These are phyloP conservation scores for Glareola pratincola DNA, from an alignment of 2,113 vertebrate species.

Conservation along the genomic window DNA sequence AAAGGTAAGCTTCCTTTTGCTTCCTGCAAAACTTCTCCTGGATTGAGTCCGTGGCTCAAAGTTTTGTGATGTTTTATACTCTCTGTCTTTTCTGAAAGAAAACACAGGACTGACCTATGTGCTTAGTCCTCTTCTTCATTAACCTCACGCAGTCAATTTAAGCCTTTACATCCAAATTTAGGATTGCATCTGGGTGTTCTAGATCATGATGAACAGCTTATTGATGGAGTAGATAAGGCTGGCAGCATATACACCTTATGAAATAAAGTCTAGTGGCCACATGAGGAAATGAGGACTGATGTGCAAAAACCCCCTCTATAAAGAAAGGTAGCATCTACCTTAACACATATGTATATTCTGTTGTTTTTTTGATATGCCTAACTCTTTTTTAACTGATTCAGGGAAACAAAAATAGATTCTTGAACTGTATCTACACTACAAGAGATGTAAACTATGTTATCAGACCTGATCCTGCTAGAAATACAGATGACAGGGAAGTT, in stretches of 20 bases:
- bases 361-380: background rate
- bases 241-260: background rate
- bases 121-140: background rate
- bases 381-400: background rate
- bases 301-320: background rate
- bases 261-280: background rate
- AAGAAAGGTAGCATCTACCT: background rate
- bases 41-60: background rate
- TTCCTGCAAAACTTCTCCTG: slow-evolving; percentile 1
- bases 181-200: background rate
- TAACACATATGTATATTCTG: background rate
- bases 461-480: background rate
- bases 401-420: background rate
- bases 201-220: background rate
- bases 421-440: background rate
- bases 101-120: background rate
- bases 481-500: background rate
- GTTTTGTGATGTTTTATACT: background rate
- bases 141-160: background rate
- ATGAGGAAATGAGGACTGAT: background rate
- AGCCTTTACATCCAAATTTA: background rate
- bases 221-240: background rate
- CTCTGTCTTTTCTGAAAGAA: background rate
- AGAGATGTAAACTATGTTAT: background rate
- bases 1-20: background rate